phyloP scores from a whole-genome alignment of 2,113 vertebrate genomes.

The Cyanoliseus patagonus region DNA sequence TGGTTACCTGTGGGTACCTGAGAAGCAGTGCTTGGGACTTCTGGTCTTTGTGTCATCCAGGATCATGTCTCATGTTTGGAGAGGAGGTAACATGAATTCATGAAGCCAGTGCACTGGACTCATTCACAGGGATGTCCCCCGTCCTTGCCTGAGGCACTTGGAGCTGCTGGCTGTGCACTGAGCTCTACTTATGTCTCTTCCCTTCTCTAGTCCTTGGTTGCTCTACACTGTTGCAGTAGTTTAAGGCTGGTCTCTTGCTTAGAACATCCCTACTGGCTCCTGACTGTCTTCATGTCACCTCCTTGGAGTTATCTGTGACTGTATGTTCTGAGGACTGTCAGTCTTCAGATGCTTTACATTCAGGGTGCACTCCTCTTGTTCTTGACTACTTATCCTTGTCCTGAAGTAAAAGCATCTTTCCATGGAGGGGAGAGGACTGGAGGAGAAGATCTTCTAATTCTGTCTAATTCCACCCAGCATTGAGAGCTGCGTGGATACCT shows the following conservation, averaged over 20 bases:
- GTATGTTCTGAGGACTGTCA: neutral
- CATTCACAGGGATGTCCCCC: neutral
- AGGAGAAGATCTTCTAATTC: neutral
- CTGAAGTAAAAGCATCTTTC: neutral
- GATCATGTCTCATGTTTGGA: neutral
- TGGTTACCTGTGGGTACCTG: neutral
- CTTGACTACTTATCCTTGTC: neutral
- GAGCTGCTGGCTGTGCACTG: neutral
- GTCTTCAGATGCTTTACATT: neutral
- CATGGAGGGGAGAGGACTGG: neutral
- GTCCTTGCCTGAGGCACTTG: neutral
- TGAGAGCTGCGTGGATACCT: neutral
- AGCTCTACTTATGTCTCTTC: neutral
- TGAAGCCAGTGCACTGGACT: neutral
- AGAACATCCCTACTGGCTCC: neutral
- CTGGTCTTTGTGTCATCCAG: neutral
- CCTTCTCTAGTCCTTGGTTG: neutral
- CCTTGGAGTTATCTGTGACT: neutral
- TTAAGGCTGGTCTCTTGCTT: neutral
- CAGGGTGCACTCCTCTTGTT: neutral
- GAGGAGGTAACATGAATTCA: neutral
- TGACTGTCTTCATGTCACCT: neutral
- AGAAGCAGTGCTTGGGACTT: neutral
- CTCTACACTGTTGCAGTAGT: neutral
- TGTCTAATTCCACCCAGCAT: neutral